phyloP scores from a whole-genome alignment of 2,888 invertebrate genomes.

The Maniola hyperantus region DNA sequence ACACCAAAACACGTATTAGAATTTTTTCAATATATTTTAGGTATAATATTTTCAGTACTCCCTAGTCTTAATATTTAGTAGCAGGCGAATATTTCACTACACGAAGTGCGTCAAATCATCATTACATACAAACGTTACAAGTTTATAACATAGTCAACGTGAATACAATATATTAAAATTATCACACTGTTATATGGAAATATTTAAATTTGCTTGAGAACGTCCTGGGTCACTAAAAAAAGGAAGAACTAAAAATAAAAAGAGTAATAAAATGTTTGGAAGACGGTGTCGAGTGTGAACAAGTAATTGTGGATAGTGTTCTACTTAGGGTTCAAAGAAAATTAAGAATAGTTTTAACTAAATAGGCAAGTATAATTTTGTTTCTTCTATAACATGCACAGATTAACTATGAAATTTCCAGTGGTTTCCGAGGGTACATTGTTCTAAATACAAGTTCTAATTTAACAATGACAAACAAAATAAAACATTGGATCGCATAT shows the following conservation, averaged over 20 bases:
- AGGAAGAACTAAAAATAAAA: slow-evolving; percentile 36
- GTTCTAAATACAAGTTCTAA: background rate
- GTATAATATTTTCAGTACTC: slow-evolving; percentile 48
- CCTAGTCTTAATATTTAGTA: slow-evolving; percentile 66
- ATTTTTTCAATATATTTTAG: slow-evolving; percentile 50
- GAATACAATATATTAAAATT: slow-evolving; percentile 52
- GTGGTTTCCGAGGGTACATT: background rate
- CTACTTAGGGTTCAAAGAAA: slow-evolving; percentile 25
- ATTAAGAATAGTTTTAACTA: slow-evolving; percentile 31
- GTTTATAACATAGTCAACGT: slow-evolving; percentile 48
- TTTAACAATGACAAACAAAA: background rate
- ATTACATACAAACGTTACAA: slow-evolving; percentile 52
- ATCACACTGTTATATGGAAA: slow-evolving; percentile 62
- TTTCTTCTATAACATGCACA: slow-evolving; percentile 35
- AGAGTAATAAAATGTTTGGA: slow-evolving; percentile 45
- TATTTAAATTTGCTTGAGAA: slow-evolving; percentile 80
- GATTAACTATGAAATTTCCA: slow-evolving; percentile 2
- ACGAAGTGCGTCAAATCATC: slow-evolving; percentile 67
- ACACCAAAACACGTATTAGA: slow-evolving; percentile 66
- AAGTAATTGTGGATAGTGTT: slow-evolving; percentile 28
- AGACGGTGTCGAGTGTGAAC: slow-evolving; percentile 35
- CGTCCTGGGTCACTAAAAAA: slow-evolving; percentile 49
- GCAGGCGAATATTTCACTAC: slow-evolving; percentile 72
- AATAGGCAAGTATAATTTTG: slow-evolving; percentile 11
- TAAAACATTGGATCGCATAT: background rate